Percentiles rank a stretch among this genome's conserved stretches.
Evolutionary conservation across 1,140 invertebrate genomes (phyloP).

Genomic region (Cyclina sinensis): DNA sequence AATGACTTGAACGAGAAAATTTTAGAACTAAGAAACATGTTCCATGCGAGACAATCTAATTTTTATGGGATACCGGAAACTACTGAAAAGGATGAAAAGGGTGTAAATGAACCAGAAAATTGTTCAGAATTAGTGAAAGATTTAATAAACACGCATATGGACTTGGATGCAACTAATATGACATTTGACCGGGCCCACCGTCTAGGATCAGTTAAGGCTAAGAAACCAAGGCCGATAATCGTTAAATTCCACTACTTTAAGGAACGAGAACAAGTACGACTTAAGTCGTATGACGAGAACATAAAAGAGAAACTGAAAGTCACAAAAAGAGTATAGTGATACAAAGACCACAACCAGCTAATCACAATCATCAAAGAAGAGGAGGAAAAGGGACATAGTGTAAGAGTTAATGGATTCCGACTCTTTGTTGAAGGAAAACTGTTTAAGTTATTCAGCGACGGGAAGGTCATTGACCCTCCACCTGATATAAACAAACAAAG

Average conservation of each 20-base stretch:
- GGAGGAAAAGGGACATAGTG: not conserved
- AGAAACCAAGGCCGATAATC: slow-evolving; percentile 6
- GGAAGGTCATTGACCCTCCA: no score
- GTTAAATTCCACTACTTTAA: not conserved
- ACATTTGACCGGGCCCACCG: not conserved
- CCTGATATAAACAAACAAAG: no score
- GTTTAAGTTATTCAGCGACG: no score
- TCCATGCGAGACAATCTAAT: not conserved
- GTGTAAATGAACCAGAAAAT: not conserved
- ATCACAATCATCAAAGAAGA: not conserved
- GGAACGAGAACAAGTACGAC: not conserved
- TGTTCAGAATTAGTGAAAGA: not conserved
- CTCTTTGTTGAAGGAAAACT: no score
- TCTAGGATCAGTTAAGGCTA: not conserved
- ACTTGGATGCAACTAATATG: not conserved
- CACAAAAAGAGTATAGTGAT: not conserved
- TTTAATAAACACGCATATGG: not conserved
- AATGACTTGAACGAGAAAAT: not conserved
- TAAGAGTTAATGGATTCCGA: not conserved
- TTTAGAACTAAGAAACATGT: not conserved
- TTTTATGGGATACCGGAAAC: no score
- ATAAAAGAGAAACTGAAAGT: not conserved
- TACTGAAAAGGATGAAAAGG: not conserved
- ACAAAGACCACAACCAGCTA: not conserved
- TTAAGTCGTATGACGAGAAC: not conserved